phyloP scores from a whole-genome alignment of 2,888 invertebrate species.

The Tigriopus californicus region DNA sequence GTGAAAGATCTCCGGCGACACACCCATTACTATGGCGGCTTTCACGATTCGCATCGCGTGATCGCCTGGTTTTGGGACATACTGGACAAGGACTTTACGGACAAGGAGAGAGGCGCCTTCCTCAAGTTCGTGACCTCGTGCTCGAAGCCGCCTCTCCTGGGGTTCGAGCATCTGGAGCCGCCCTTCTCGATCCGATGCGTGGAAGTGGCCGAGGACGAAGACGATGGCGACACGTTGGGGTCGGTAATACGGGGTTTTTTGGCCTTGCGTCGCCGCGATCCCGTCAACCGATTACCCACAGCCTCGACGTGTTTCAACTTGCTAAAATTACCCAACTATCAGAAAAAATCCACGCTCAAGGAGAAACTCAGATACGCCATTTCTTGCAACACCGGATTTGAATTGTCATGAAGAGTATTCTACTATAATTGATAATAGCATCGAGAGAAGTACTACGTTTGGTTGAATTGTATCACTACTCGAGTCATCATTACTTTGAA shows the following conservation, averaged over 20 bases:
- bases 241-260: constrained; percentile 87
- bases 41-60: constrained; percentile 91
- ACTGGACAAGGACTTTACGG: constrained; percentile 77
- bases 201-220: constrained; percentile 94
- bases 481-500: too few relatives aligned
- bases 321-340: constrained; percentile 92
- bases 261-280: constrained; percentile 84
- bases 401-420: too few relatives aligned
- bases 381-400: constrained; percentile 93
- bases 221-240: constrained; percentile 38
- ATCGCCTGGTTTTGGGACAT: constrained; percentile 99
- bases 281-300: constrained; percentile 84
- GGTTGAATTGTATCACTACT: too few relatives aligned
- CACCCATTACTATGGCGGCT: constrained; percentile 97
- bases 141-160: constrained; percentile 86
- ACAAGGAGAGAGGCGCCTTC: constrained; percentile 34
- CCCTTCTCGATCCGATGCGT: constrained; percentile 97
- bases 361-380: constrained; percentile 96
- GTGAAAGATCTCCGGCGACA: constrained; percentile 59
- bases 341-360: constrained; percentile 76
- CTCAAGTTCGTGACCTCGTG: constrained; percentile 75
- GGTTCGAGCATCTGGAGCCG: constrained; percentile 88
- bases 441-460: too few relatives aligned
- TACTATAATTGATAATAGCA: too few relatives aligned
- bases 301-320: constrained; percentile 98